These are phyloP conservation scores for Nebria salina DNA, from an alignment of 2,888 invertebrate species.

Conservation along the genomic window DNA sequence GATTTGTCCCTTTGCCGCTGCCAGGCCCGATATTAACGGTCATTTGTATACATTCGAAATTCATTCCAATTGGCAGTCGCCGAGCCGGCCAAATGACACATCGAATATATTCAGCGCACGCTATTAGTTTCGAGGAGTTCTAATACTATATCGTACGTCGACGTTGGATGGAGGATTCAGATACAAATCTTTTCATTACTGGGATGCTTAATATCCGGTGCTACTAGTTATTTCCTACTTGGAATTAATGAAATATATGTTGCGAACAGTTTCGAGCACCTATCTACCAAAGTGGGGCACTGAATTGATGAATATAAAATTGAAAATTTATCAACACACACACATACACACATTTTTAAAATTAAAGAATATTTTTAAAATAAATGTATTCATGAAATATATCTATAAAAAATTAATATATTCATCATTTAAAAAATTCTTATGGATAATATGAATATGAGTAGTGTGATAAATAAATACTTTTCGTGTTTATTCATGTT, in stretches of 20 bases:
- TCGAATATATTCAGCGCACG: neutral
- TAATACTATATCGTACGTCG: neutral
- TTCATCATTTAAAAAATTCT: too few species aligned
- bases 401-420: too few species aligned
- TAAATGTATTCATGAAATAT: too few species aligned
- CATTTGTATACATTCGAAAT: constrained; percentile 36
- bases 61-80: neutral
- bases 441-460: too few species aligned
- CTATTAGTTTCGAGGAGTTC: neutral
- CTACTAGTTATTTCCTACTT: neutral
- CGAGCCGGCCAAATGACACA: neutral
- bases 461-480: too few species aligned
- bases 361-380: too few species aligned
- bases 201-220: constrained; percentile 1
- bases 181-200: constrained; percentile 1
- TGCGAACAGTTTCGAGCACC: neutral
- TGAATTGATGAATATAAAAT: neutral
- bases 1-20: constrained; percentile 30
- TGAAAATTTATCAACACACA: neutral
- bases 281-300: neutral
- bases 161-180: neutral
- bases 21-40: constrained; percentile 29
- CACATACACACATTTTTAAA: too few species aligned
- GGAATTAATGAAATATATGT: constrained; percentile 1
- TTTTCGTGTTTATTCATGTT: too few species aligned